Evolutionary conservation across 2,113 vertebrate species (phyloP), one percentile per base, ranked within the genome.

Genomic region (Antechinus stuartii): DNA sequence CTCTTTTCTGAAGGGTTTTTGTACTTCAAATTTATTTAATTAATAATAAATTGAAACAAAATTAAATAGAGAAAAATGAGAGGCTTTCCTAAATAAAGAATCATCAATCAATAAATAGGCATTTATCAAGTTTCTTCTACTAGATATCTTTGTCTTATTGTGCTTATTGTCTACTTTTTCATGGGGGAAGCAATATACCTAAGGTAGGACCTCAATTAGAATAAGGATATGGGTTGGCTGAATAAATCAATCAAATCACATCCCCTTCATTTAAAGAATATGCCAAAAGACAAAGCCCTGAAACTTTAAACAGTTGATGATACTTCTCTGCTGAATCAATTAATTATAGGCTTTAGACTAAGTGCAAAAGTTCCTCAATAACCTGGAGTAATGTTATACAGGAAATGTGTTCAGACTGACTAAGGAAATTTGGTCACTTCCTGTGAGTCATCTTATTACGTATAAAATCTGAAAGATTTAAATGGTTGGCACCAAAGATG

Each of bases 21-120:
- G 2, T 90, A 30, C 42, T 42, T 26, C 46, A 93, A 0, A 0
- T 30, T 95, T 92, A 53, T 24, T 91, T 90, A 95, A 90, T 54
- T n/a, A 76, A 76, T n/a, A n/a, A n/a, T 57, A 84, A n/a, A 92
- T 91, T 91, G 92, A 96, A 95, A 94, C 90, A n/a, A 53, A 35
- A 68, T 10, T 4, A 89, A 92, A 61, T 90, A 4, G 35, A 92
- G 92, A 25, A 89, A 46, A 46, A 55, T 92, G 90, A 11, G 90
- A 94, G 1, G 22, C 52, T 46, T 8, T 91, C n/a, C 9, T 91
- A 4, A 90, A 11, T 53, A 47, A 92, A 57, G 3, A 95, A 92
- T 27, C 1, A 90, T 8, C 10, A 24, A 93, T 47, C 3, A 90
- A n/a, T n/a, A 14, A n/a, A 76, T 3, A 76, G 14, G 61, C 14